Evolutionary conservation across 2,113 vertebrate species (phyloP), one percentile per base, ranked within the genome.

Genomic region (Caretta caretta): DNA sequence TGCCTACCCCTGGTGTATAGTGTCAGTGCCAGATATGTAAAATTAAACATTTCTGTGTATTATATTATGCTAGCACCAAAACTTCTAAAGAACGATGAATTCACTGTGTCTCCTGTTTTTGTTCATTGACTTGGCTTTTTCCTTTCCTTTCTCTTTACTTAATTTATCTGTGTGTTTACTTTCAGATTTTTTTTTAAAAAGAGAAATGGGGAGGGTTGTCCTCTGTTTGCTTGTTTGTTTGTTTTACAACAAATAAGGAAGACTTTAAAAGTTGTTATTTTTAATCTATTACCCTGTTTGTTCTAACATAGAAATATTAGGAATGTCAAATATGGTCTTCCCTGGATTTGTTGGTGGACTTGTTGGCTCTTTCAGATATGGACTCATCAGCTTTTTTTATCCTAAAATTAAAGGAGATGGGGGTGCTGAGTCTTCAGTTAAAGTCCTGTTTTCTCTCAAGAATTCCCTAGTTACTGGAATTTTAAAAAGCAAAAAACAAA

Each of bases 401-500:
- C 7, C 35, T 69, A 38, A 24, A 85, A 85, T 31, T 57, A 17
- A 69, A 90, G 17, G 53, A 83, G 50, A 53, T 6, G 50, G 25
- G 42, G 13, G 38, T 90, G 46, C 54, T 84, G 54, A 46, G 17
- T 78, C 69, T 84, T 82, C 51, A 53, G 19, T 24, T 19, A 0
- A 3, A 83, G 82, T 19, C 19, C 2, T 69, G 16, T 0, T 0
- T 81, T 90, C 16, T 76, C 14, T 24, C 10, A 59, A 1, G 0
- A 38, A 46, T 92, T 78, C 86, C 17, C 80, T 46, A 82, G n/a
- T n/a, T 35, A 10, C 8, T 69, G 72, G 20, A 84, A 35, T 1
- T 87, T 72, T 46, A 84, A 92, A 54, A 49, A 31, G 3, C 2
- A 38, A 38, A 69, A 69, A 75, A 11, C 3, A 57, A 48, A 9